These are phyloP conservation scores for Papio anubis DNA, from an alignment of 2,113 vertebrate species.

Conservation along the genomic window DNA sequence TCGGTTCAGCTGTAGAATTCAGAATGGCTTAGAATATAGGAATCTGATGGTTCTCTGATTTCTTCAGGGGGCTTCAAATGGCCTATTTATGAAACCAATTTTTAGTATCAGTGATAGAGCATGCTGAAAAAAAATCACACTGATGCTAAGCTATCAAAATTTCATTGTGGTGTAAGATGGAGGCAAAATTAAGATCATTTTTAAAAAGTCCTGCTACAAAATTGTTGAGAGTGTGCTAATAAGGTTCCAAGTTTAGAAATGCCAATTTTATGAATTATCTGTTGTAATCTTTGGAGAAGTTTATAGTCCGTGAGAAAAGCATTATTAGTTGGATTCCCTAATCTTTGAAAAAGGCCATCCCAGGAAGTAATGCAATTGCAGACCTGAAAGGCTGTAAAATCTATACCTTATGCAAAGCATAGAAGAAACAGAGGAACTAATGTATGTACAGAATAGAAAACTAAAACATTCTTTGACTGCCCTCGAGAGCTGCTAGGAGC, in stretches of 20 bases:
- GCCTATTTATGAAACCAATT: neutral
- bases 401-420: neutral
- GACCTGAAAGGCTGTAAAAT: neutral
- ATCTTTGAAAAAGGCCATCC: neutral
- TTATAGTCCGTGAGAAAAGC: neutral
- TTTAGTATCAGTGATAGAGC: neutral
- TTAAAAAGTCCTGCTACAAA: neutral
- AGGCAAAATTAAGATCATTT: conserved; percentile 8
- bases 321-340: neutral
- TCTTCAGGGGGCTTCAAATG: neutral
- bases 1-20: neutral
- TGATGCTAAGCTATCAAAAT: conserved; percentile 10
- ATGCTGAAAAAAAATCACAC: neutral
- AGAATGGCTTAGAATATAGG: neutral
- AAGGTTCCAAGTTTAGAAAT: neutral
- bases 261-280: neutral
- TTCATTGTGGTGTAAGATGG: neutral
- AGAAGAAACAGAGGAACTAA: too few species aligned
- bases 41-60: neutral
- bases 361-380: neutral
- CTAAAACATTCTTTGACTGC: neutral
- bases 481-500: neutral
- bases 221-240: neutral
- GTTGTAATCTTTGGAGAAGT: neutral
- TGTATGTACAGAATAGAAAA: neutral